Evolutionary conservation across 2,888 invertebrate genomes (phyloP), one percentile per base, ranked within the genome.

Genomic region (Lydus trimaculatus): DNA sequence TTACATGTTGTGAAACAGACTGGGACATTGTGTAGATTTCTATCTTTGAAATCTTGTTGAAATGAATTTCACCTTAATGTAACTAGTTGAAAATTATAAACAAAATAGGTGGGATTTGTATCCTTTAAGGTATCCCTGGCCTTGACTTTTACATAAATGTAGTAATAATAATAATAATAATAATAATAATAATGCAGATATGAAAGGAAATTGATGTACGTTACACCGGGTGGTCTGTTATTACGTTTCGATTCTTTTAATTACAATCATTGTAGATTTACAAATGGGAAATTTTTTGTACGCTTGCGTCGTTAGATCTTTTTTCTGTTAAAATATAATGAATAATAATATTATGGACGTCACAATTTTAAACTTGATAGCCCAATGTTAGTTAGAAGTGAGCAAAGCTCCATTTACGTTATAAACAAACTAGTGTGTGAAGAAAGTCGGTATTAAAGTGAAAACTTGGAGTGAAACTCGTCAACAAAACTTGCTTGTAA

Each of bases 301-400:
- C 78, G 77, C 78, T 75, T 74, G 78, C 78, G 79, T 77, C 72
- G 52, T 67, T 68, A 63, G 4, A 25, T 25, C 13, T 23, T 13
- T 56, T 56, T 56, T 25, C 23, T 52, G 23, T 56, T 15, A 23
- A 56, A 56, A 56, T 56, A 20, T 56, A 25, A 56, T 56, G 25
- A 56, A 64, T 52, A 43, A 25, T 31, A 43, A 43, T 17, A 31
- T 52, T 58, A 63, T 25, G 25, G 69, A 76, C 77, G 78, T 78
- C 78, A 77, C 72, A 70, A 73, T 75, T 78, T 78, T 69, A 76
- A 79, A 78, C 77, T 77, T 74, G 74, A 64, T 69, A 64, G 66
- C 69, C 66, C 65, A 65, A 73, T 70, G 71, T 66, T 75, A 73
- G 69, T 58, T 67, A 67, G 66, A 66, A 65, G 66, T 68, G 66